Conservation (phyloP, 2,797 vertebrate species). For the Aplochiton taeniatus region DNA sequence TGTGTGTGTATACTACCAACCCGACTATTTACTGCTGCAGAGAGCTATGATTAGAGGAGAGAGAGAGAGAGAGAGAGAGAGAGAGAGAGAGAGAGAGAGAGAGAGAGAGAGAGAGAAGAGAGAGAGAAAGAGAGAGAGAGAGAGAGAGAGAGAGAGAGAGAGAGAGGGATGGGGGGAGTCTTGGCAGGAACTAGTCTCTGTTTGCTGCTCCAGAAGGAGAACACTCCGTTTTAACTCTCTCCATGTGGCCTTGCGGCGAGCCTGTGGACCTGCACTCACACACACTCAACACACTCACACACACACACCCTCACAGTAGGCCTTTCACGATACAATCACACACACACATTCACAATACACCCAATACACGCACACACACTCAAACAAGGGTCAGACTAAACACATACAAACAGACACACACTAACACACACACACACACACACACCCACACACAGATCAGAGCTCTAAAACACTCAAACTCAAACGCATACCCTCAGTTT, state of each 20-base stretch:
- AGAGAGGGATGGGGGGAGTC: not conserved
- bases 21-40: constrained; percentile 41
- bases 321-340: not conserved
- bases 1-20: constrained; percentile 36
- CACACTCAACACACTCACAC: constrained; percentile 2
- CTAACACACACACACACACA: not conserved
- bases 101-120: not conserved
- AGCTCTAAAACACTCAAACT: not conserved
- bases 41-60: constrained; percentile 47
- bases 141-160: constrained; percentile 1
- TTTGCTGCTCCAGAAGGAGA: constrained; percentile 26
- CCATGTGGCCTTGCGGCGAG: constrained; percentile 27
- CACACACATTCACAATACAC: not conserved
- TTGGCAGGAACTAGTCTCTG: constrained; percentile 15
- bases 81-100: not conserved
- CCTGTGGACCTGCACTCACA: constrained; percentile 22
- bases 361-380: constrained; percentile 4
- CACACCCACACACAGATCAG: not conserved
- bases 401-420: constrained; percentile 11
- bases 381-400: no score
- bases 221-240: constrained; percentile 17
- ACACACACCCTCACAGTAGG: not conserved
- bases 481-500: not conserved
- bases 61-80: constrained; percentile 27
- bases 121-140: no score